These are phyloP conservation scores for Diadegma fenestrale DNA, from an alignment of 2,888 invertebrate genomes.

Conservation along the genomic window DNA sequence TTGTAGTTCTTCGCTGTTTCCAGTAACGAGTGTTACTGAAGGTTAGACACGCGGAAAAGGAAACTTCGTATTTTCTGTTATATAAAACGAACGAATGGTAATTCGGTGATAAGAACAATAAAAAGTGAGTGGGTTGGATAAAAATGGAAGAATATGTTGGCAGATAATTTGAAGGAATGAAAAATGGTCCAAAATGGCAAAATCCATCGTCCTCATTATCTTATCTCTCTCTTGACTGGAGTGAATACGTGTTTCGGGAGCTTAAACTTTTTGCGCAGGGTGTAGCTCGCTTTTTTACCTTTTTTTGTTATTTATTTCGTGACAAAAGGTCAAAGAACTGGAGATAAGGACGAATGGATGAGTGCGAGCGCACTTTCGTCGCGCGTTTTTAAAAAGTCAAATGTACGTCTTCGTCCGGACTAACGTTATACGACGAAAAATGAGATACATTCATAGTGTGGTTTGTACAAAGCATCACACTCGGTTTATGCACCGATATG, in stretches of 20 bases:
- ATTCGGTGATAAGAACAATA: neutral
- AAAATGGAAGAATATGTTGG: neutral
- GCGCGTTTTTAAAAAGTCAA: conserved; percentile 53
- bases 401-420: conserved; percentile 15
- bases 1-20: neutral
- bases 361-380: conserved; percentile 18
- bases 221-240: conserved; percentile 29
- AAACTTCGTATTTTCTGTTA: neutral
- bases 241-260: conserved; percentile 31
- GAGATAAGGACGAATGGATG: conserved; percentile 50
- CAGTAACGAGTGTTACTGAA: neutral
- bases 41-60: neutral
- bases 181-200: conserved; percentile 24
- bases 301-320: conserved; percentile 23
- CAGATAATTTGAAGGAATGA: neutral
- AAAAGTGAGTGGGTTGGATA: neutral
- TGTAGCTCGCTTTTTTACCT: neutral
- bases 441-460: conserved; percentile 10
- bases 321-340: conserved; percentile 53
- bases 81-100: too few relatives aligned
- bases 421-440: conserved; percentile 7
- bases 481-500: conserved; percentile 73
- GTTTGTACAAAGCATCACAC: conserved; percentile 13
- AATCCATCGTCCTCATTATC: conserved; percentile 34
- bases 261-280: neutral